Conservation (phyloP, 1,140 invertebrate species). For the Cataglyphis hispanica region DNA sequence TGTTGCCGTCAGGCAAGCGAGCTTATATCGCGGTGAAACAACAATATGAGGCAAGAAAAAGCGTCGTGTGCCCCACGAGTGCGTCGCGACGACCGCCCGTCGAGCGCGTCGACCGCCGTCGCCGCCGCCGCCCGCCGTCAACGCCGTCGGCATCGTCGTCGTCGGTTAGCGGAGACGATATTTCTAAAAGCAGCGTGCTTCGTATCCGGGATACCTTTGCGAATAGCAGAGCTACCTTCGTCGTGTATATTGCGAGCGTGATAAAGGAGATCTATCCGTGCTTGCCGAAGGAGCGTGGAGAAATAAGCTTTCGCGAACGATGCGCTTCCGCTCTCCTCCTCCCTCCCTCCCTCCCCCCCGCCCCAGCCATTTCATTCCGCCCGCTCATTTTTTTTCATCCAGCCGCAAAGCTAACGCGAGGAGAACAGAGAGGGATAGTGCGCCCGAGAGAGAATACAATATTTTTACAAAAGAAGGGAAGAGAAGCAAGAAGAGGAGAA, state of each 20-base stretch:
- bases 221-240: slow-evolving; percentile 66
- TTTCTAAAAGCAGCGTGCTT: slow-evolving; percentile 72
- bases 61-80: slow-evolving; percentile 35
- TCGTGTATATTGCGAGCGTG: slow-evolving; percentile 77
- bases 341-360: slow-evolving; percentile 14
- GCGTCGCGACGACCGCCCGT: slow-evolving; percentile 74
- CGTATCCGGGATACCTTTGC: slow-evolving; percentile 73
- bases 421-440: slow-evolving; percentile 14
- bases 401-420: slow-evolving; percentile 44
- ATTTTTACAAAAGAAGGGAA: not conserved
- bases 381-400: slow-evolving; percentile 59
- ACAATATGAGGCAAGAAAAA: slow-evolving; percentile 60
- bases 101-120: slow-evolving; percentile 63
- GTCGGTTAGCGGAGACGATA: slow-evolving; percentile 69
- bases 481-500: not conserved
- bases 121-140: slow-evolving; percentile 44
- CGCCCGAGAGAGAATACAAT: not conserved
- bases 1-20: slow-evolving; percentile 19
- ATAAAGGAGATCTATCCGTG: slow-evolving; percentile 80
- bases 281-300: slow-evolving; percentile 76
- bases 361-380: not conserved
- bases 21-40: slow-evolving; percentile 37
- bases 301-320: slow-evolving; percentile 79
- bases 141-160: slow-evolving; percentile 59
- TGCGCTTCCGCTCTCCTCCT: slow-evolving; percentile 60